These are phyloP conservation scores for Brotula barbata DNA, from an alignment of 2,797 vertebrate species.

Conservation along the genomic window DNA sequence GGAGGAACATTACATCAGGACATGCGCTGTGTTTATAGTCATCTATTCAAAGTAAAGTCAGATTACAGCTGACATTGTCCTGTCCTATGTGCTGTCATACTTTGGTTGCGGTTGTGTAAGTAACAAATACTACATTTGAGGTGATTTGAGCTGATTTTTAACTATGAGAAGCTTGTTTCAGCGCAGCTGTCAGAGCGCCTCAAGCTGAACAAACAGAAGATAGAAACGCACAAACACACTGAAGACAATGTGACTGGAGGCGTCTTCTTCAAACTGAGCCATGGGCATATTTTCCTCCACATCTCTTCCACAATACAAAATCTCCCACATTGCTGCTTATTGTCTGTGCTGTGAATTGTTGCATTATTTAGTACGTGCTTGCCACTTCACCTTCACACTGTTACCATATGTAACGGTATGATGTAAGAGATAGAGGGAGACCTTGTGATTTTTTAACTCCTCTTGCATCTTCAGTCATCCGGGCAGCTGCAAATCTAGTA, in stretches of 20 bases:
- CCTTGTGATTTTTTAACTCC: constrained; percentile 4
- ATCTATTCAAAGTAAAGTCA: constrained; percentile 38
- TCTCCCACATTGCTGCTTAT: constrained; percentile 12
- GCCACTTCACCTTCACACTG: constrained; percentile 29
- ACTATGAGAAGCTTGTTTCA: constrained; percentile 53
- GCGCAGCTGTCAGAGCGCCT: constrained; percentile 65
- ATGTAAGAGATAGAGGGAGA: constrained; percentile 14
- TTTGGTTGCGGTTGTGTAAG: constrained; percentile 12
- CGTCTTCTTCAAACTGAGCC: constrained; percentile 52
- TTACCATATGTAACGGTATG: constrained; percentile 15
- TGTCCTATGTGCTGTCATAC: constrained; percentile 30
- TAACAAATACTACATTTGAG: constrained; percentile 30
- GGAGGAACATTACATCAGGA: constrained; percentile 28
- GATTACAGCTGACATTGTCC: constrained; percentile 46
- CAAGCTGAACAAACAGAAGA: constrained; percentile 64
- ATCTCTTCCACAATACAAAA: constrained; percentile 10
- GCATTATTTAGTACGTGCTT: constrained; percentile 31
- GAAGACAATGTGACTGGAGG: constrained; percentile 57
- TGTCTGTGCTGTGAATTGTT: constrained; percentile 25
- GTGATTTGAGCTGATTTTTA: constrained; percentile 43
- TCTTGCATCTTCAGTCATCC: no score
- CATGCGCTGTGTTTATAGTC: constrained; percentile 39
- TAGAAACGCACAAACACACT: constrained; percentile 38
- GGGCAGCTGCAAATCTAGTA: no score
- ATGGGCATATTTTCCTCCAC: constrained; percentile 31